Base-by-base conservation (phyloP, 2,888 invertebrate species). In the Drosophila robusta region DNA sequence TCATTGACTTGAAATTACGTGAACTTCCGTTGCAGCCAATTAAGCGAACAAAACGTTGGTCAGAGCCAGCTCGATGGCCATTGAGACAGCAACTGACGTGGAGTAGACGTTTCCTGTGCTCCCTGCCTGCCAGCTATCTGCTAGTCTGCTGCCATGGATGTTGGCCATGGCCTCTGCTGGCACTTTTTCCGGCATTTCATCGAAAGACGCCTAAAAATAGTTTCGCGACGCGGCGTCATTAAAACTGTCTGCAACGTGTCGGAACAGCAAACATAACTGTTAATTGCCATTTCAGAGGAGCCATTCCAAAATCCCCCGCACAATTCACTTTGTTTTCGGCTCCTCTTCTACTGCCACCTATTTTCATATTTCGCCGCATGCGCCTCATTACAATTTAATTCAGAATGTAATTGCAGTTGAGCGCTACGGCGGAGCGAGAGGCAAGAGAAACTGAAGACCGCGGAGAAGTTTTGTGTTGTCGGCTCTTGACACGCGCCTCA, bases 361-460 rank as follows among this genome's bases (percentile, higher is more conserved):
- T 86, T 74, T 88, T 79, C 82, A 82, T 68, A 81, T 87, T 84
- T 66, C 55, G 70, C 81, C 78, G 75, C 86, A 86, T 88, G 87
- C 79, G 85, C 85, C 89, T 89, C 90, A 89, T 90, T 90, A 90
- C 80, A 89, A 89, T 90, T 90, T 87, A 80, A 89, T 89, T 89
- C 90, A 87, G 83, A 88, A 85, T 87, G 89, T 89, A 89, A 88
- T 88, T 88, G 83, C 78, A 87, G 78, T 62, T 60, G 70, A 38
- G 70, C n/a, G 46, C 44, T 36, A 38, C 14, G 41, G 39, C 32
- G 42, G 42, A 46, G 14, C 34, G 14, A 38, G 51, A 18, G 34
- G 60, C 11, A 6, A 24, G 32, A 8, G 34, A 8, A 11, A 16
- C 55, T 47, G 52, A 18, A 52, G 52, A 70, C 38, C 51, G 61